Evolutionary conservation across 2,113 vertebrate genomes (phyloP).

Genomic region (Halichoerus grypus): DNA sequence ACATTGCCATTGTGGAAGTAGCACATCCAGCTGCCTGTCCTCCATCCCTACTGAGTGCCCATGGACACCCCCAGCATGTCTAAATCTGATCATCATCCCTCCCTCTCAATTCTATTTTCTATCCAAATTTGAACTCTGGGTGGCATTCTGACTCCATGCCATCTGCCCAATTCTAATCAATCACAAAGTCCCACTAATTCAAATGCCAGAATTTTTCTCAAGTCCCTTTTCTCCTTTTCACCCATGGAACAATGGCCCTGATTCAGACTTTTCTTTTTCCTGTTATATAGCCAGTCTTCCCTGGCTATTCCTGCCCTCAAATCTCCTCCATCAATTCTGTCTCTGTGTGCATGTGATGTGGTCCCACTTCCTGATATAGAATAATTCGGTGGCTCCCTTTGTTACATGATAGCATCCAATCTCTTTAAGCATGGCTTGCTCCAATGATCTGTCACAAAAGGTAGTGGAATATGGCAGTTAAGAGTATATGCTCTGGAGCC

Average conservation of each 20-base stretch:
- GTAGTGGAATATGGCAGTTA: background rate
- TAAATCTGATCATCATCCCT: background rate
- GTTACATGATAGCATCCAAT: background rate
- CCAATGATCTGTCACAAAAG: background rate
- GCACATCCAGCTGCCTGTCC: background rate
- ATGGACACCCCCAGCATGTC: background rate
- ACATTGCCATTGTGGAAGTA: background rate
- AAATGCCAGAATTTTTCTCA: background rate
- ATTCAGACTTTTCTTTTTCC: slow-evolving; percentile 3
- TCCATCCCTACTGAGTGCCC: background rate
- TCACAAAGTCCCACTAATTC: background rate
- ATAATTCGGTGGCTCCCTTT: background rate
- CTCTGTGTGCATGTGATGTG: background rate
- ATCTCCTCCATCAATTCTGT: background rate
- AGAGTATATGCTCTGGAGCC: background rate
- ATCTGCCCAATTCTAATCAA: background rate
- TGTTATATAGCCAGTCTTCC: background rate
- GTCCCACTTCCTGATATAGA: background rate
- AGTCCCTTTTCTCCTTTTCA: background rate
- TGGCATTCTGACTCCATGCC: background rate
- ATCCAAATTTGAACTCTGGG: background rate
- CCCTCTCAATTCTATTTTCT: background rate
- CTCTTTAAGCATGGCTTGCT: background rate
- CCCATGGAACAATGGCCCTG: background rate
- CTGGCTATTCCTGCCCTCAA: background rate